These are phyloP conservation scores for Vultur gryphus DNA, from an alignment of 2,797 vertebrate genomes.

Conservation along the genomic window DNA sequence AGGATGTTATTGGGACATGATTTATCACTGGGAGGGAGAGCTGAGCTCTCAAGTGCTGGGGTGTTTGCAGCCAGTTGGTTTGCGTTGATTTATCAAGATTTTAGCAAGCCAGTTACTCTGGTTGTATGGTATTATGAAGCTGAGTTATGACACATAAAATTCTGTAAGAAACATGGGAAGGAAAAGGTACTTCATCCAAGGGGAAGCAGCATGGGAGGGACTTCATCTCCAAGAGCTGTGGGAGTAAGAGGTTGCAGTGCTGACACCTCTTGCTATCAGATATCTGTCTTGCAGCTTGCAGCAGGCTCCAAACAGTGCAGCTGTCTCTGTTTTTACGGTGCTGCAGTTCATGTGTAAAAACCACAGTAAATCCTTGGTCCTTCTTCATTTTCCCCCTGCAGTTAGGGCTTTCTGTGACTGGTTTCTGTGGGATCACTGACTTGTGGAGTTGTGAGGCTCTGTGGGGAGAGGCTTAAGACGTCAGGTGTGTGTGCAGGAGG, in stretches of 20 bases:
- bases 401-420: not conserved
- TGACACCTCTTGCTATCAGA: not conserved
- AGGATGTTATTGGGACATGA: not conserved
- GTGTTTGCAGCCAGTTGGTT: not conserved
- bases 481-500: not conserved
- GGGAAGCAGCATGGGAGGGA: not conserved
- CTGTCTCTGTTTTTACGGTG: not conserved
- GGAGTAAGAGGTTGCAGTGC: not conserved
- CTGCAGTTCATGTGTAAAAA: not conserved
- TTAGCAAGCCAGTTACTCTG: not conserved
- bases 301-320: not conserved
- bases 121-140: not conserved
- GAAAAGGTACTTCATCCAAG: not conserved
- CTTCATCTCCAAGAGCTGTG: not conserved
- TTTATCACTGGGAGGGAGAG: not conserved
- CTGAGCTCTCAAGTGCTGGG: not conserved
- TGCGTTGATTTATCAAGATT: not conserved
- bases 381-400: not conserved
- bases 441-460: not conserved
- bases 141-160: not conserved
- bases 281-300: not conserved
- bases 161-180: not conserved
- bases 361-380: rapidly evolving
- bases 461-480: not conserved
- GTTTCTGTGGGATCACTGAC: not conserved